A percentile compares a stretch with the other conserved stretches of the same genome.
Conservation (phyloP, 1,140 invertebrate genomes). For the Lerema accius region DNA sequence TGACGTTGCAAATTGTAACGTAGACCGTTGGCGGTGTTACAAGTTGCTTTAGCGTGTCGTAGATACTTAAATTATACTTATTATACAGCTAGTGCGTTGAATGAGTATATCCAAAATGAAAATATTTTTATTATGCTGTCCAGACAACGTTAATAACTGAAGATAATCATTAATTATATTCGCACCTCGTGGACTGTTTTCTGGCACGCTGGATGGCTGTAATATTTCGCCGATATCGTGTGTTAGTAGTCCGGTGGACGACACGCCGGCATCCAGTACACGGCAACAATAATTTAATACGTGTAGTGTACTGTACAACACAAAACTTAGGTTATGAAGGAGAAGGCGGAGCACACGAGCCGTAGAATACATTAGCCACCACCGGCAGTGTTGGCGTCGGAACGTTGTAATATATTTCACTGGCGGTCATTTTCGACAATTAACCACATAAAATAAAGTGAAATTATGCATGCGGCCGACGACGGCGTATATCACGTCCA, state of each 20-base stretch:
- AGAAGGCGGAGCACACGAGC: conserved; percentile 62
- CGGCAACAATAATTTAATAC: conserved; percentile 8
- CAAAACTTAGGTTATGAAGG: conserved; percentile 61
- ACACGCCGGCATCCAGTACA: not conserved
- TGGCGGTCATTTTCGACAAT: conserved; percentile 82
- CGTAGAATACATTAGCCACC: conserved; percentile 76
- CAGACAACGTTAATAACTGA: no score
- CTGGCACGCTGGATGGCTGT: no score
- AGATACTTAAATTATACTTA: no score
- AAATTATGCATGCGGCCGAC: conserved; percentile 82
- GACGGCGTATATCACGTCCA: conserved; percentile 82
- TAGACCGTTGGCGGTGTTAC: no score
- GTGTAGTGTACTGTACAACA: conserved; percentile 40
- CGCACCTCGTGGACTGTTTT: no score
- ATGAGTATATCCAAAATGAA: no score
- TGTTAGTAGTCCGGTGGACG: no score
- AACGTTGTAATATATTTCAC: conserved; percentile 79
- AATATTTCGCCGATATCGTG: no score
- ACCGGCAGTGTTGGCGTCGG: conserved; percentile 63
- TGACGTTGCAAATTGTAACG: conserved; percentile 4
- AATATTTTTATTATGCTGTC: no score
- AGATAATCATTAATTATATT: no score
- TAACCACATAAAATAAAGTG: conserved; percentile 82
- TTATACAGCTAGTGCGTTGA: no score
- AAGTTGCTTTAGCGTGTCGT: no score